Base-by-base conservation (phyloP, 2,113 vertebrate species). In the Odontesthes bonariensis region DNA sequence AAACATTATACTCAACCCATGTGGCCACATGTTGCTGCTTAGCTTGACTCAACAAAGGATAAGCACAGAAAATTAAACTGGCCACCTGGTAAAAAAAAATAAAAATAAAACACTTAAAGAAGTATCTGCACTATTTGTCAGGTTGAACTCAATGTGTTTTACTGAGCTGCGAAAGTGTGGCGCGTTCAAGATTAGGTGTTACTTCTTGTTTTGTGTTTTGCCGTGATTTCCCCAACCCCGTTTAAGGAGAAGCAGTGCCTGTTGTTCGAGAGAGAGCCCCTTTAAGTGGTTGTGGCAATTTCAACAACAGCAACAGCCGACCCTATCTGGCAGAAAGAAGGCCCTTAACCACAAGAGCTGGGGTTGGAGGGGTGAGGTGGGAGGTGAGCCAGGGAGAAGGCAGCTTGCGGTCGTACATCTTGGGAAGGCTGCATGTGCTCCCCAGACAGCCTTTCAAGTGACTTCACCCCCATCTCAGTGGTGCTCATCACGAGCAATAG, bases 251-350 rank as follows among this genome's bases (percentile, higher is more conserved):
- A 27, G 55, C 49, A 38, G 75, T 81, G 66, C 49, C 55, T 56
- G 79, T 68, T 91, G 82, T 87, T 80, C 86, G 87, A 85, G 13
- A 57, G 65, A 79, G 79, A 77, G 46, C 62, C 78, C 19, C 73
- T 82, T 72, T 84, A 89, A 90, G 87, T 82, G 83, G 70, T 81
- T 51, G 6, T 63, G 73, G 80, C 79, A 82, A 83, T 91, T 89
- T 81, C 75, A 86, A 67, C 65, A 87, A 81, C 82, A 91, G 86
- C 85, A 85, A 38, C 35, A 10, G 78, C 58, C 65, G 11, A 86
- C 88, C 83, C 88, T 81, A 69, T 84, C 75, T 92, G 86, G 82
- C 87, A 90, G 86, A 84, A 93, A 91, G 82, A 86, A 88, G 83
- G 77, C 75, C 82, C 89, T 83, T 78, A 86, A 88, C 90, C 88